Evolutionary conservation across 1,140 invertebrate species (phyloP), one percentile per base, ranked within the genome.

Genomic region (Brachionus rubens): DNA sequence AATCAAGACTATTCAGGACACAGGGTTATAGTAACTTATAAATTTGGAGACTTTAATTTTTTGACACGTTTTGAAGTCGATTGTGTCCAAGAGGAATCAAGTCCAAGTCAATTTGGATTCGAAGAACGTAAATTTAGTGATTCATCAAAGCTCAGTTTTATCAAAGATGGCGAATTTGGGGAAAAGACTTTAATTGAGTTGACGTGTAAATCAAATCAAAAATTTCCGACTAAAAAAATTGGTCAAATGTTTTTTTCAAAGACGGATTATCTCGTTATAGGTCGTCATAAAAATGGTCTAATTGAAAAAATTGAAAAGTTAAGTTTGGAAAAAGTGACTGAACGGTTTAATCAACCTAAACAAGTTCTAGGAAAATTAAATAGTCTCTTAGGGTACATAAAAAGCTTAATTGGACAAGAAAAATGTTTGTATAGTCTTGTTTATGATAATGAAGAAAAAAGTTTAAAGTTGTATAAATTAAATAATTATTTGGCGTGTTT

Each of bases 181-280:
- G 33, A n/a, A 26, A 43, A 26, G n/a, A 43, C 6, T 65, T 10
- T 65, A 24, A 16, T 65, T 9, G 59, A 65, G n/a, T n/a, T 65
- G 12, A 65, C 59, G 4, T 21, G 21, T 26, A 41, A 14, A 65
- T 41, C 33, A 9, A 24, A 43, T 0, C 9, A 16, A 14, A 6
- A 19, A 10, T 41, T 65, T 43, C 59, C 59, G 2, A 26, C 19
- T 43, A 21, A 65, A 43, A 65, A 65, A 26, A 41, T 33, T 33
- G 40, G 14, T 9, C 59, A 65, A 14, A 41, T 65, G 21, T 65
- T 65, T 43, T 65, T 65, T 65, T 65, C 59, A 21, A 36, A 24
- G 14, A 65, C 59, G 12, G 40, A 65, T 40, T 41, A 65, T 65
- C 36, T 65, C 12, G 40, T 65, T 1, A 65, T 65, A 16, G 59